Base-by-base conservation (phyloP, 2,797 vertebrate genomes). In the Apodemus agrarius region DNA sequence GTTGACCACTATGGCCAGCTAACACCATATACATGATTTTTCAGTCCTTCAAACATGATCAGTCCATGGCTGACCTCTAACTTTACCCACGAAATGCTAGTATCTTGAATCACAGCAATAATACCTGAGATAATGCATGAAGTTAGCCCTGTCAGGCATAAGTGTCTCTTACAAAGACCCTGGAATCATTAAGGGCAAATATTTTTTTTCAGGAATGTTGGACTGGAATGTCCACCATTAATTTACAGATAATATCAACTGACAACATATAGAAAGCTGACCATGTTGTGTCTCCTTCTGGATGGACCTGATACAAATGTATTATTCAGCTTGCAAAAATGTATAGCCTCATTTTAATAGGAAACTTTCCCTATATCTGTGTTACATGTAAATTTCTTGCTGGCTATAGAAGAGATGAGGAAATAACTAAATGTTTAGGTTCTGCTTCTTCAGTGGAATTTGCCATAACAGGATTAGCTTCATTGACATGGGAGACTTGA, bases 341-440 rank as follows among this genome's bases (percentile, higher is more conserved):
- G 52, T 3, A 8, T 2, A 9, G 29, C 11, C 43, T 22, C 34
- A 26, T 93, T 49, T 65, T 8, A n/a, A 76, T 0, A 34, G 3
- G 12, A 78, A 74, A 0, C 17, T 37, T 78, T 85, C 57, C 88
- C 52, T 86, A 24, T 21, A 31, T 34, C 2, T 54, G 22, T 14
- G 1, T 63, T 80, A 21, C 1, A 22, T 43, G 69, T 93, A 31
- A 46, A 31, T 72, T 86, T 83, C 69, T 9, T 26, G 61, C 63
- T 49, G 63, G 16, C 72, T 75, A 52, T 93, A 79, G 46, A 86
- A 94, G 69, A 78, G 75, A 80, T 4, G 16, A 59, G 11, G 34
- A n/a, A 72, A 31, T 34, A 88, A 90, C 37, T 8, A 1, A 34
- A 34, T 95, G 19, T 72, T 92, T 97, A 69, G 80, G 34, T 87